phyloP scores from a whole-genome alignment of 2,888 invertebrate species.

The Eupsilia transversa region DNA sequence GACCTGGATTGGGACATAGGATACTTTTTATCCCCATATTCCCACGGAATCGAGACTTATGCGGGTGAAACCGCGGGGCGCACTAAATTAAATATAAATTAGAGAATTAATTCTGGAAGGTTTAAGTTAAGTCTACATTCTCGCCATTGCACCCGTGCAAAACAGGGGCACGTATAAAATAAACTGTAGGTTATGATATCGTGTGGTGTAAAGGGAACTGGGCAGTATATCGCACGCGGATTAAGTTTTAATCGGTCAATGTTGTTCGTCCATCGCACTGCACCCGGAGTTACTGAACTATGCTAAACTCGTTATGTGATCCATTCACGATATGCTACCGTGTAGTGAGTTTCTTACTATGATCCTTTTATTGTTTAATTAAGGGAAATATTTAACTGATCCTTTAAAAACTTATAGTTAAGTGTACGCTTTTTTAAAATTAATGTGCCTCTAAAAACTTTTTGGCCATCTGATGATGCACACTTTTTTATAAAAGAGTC shows the following conservation, averaged over 20 bases:
- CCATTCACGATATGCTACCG: neutral
- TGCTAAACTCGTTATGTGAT: slow-evolving; percentile 27
- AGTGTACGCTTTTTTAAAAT: too few relatives aligned
- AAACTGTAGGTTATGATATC: neutral
- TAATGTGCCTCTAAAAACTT: too few relatives aligned
- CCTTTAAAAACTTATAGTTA: neutral
- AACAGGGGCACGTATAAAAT: neutral
- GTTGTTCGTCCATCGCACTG: slow-evolving; percentile 42
- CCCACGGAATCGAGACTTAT: too few relatives aligned
- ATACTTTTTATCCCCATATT: too few relatives aligned
- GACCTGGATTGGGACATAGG: too few relatives aligned
- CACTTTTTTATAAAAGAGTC: too few relatives aligned
- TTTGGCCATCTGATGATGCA: too few relatives aligned
- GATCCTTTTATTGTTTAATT: neutral
- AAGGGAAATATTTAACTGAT: neutral
- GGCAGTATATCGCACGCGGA: slow-evolving; percentile 32
- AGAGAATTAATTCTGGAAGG: neutral
- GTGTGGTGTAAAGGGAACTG: slow-evolving; percentile 31
- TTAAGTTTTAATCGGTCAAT: slow-evolving; percentile 64
- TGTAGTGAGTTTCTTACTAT: neutral
- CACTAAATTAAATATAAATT: neutral
- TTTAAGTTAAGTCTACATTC: neutral
- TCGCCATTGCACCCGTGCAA: neutral
- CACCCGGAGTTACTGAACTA: slow-evolving; percentile 27
- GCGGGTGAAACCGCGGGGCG: too few relatives aligned